Evolutionary conservation across 92 coral and sea anemone genomes (phyloP).

Genomic region (Virgularia gustaviana): DNA sequence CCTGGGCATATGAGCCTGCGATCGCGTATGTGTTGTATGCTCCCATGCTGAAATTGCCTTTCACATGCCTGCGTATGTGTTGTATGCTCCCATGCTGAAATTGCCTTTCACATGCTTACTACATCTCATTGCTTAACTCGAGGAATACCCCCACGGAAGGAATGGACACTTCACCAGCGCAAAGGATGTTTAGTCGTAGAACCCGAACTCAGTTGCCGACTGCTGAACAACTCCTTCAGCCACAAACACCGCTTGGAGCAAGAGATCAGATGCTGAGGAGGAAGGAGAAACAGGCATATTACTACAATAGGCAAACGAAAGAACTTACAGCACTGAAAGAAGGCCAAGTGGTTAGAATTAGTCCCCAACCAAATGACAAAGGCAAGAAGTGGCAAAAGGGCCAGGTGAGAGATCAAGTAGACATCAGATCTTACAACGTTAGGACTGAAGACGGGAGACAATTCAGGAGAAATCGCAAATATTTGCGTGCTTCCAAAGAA

Average conservation of each 20-base stretch:
- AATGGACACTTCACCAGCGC: conserved; percentile 21
- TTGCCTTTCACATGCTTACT: too few species aligned
- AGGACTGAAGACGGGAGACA: conserved; percentile 31
- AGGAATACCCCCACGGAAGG: conserved; percentile 33
- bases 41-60: too few species aligned
- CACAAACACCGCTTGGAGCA: neutral
- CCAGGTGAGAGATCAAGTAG: conserved; percentile 15
- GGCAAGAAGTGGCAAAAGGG: conserved; percentile 13
- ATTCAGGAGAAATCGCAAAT: conserved; percentile 25
- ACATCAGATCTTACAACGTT: conserved; percentile 17
- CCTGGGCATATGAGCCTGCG: too few species aligned
- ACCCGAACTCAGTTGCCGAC: conserved; percentile 21
- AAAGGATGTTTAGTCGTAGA: conserved; percentile 25
- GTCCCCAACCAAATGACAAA: conserved; percentile 12
- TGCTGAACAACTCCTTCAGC: neutral
- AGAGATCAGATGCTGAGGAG: conserved; percentile 1
- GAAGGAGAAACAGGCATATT: conserved; percentile 21
- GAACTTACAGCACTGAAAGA: conserved; percentile 26
- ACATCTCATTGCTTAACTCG: conserved; percentile 7
- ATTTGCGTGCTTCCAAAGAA: conserved; percentile 7
- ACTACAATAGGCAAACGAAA: conserved; percentile 7
- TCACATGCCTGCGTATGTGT: too few species aligned
- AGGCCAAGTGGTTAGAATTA: conserved; percentile 23
- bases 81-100: too few species aligned
- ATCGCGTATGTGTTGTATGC: too few species aligned